Evolutionary conservation across 2,113 vertebrate genomes (phyloP).

Genomic region (Helogale parvula): DNA sequence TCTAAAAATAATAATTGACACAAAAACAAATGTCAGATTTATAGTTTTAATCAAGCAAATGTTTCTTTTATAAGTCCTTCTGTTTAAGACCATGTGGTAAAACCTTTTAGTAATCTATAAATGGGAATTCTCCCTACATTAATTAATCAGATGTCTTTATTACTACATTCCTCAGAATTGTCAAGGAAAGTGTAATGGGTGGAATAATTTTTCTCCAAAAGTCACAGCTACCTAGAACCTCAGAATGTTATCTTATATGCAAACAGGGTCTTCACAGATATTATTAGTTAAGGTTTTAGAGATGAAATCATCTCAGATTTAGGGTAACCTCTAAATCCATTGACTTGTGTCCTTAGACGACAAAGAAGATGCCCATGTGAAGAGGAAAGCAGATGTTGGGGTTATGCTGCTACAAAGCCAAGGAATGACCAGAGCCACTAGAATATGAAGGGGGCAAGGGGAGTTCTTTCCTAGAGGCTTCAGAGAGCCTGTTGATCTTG

Average conservation of each 20-base stretch:
- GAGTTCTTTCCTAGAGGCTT: neutral
- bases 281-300: neutral
- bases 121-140: neutral
- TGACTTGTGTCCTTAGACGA: neutral
- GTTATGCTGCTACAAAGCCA: neutral
- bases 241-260: neutral
- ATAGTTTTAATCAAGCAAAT: constrained; percentile 5
- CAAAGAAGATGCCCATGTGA: neutral
- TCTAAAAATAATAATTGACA: neutral
- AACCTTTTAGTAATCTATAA: neutral
- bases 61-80: neutral
- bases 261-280: neutral
- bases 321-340: neutral
- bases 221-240: neutral
- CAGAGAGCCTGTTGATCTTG: neutral
- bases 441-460: neutral
- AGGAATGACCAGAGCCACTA: neutral
- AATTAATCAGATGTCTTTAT: neutral
- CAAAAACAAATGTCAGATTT: neutral
- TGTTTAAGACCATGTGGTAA: neutral
- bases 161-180: neutral
- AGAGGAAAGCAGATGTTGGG: neutral
- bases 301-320: neutral
- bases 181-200: neutral
- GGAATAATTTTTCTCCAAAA: neutral